A percentile compares a stretch with the other conserved stretches of the same genome.
Evolutionary conservation across 2,113 vertebrate genomes (phyloP).

Genomic region (Salvelinus alpinus): DNA sequence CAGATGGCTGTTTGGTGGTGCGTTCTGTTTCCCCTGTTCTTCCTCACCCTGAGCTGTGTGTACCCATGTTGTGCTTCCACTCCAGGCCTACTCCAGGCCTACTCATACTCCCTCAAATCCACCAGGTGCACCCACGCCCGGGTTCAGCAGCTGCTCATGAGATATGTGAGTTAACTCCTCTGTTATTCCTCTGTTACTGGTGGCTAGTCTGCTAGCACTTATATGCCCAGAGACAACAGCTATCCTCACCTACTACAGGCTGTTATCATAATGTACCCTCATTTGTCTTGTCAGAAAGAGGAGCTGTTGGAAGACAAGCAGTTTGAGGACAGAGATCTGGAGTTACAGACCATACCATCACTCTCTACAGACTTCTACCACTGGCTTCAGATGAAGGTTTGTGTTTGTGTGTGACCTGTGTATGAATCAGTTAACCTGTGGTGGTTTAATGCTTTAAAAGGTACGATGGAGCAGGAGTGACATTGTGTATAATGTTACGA

Average conservation of each 20-base stretch:
- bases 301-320: conserved; percentile 58
- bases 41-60: conserved; percentile 32
- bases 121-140: conserved; percentile 47
- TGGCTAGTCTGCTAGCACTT: not conserved
- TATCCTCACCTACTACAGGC: not conserved
- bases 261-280: not conserved
- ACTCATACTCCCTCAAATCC: conserved; percentile 57
- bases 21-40: conserved; percentile 43
- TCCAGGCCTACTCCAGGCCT: conserved; percentile 24
- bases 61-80: conserved; percentile 18
- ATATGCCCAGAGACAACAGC: not conserved
- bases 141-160: conserved; percentile 61
- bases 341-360: conserved; percentile 56
- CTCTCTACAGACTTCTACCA: conserved; percentile 63
- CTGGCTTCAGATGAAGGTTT: conserved; percentile 70
- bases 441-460: conserved; percentile 15
- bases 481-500: conserved; percentile 21
- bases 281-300: conserved; percentile 56
- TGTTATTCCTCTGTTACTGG: not conserved
- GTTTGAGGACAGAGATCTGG: conserved; percentile 59
- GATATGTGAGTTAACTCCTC: conserved; percentile 57
- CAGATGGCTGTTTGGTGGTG: conserved; percentile 62
- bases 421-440: not conserved
- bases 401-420: conserved; percentile 27
- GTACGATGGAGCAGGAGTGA: not conserved